These are phyloP conservation scores for Montipora foliosa DNA, from an alignment of 64 coral and sea anemone genomes.

Conservation along the genomic window DNA sequence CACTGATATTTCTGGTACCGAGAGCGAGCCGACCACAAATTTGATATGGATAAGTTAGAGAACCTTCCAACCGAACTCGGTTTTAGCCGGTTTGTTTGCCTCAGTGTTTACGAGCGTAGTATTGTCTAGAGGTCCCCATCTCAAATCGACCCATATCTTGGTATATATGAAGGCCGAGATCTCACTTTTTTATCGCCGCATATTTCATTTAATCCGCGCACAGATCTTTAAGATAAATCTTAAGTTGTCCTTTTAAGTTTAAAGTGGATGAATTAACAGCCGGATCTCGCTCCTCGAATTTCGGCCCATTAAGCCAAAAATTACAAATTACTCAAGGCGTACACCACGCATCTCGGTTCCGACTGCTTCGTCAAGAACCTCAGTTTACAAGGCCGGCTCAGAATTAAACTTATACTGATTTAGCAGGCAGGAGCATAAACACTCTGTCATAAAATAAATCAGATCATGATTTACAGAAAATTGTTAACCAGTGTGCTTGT, in stretches of 20 bases:
- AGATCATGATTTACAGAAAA: neutral
- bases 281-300: neutral
- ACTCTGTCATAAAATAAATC: neutral
- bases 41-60: neutral
- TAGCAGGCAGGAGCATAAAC: neutral
- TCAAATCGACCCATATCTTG: neutral
- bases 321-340: neutral
- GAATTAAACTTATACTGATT: neutral
- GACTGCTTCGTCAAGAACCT: neutral
- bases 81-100: slow-evolving; percentile 4
- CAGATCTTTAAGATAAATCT: slow-evolving; percentile 10
- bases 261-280: slow-evolving; percentile 38
- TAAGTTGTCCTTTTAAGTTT: slow-evolving; percentile 17
- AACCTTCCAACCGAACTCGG: neutral
- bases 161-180: neutral
- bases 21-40: neutral
- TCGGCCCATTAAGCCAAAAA: neutral
- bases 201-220: neutral
- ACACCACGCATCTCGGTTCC: neutral
- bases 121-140: neutral
- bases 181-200: neutral
- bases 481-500: neutral
- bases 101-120: neutral
- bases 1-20: neutral
- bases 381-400: neutral